A percentile compares a stretch with the other conserved stretches of the same genome.
These are phyloP conservation scores for Etia nguti DNA, from an alignment of 2,113 vertebrate genomes.

Conservation along the genomic window DNA sequence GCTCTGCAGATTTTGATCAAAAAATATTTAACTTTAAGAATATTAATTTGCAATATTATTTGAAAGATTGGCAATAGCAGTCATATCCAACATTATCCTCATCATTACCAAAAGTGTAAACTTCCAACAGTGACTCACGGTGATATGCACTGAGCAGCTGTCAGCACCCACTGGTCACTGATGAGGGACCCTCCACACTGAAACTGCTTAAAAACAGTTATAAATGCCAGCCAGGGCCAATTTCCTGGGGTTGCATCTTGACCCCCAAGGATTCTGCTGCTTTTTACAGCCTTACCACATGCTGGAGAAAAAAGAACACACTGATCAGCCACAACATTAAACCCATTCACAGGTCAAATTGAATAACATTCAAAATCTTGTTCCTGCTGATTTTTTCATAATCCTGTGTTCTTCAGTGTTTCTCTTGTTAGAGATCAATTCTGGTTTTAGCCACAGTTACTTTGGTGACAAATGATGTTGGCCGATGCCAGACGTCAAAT, in stretches of 20 bases:
- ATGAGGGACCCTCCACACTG: constrained; percentile 19
- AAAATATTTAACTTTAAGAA: neutral
- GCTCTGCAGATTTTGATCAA: too few relatives aligned
- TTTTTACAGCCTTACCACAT: accelerated
- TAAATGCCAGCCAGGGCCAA: constrained; percentile 18
- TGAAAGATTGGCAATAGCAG: neutral
- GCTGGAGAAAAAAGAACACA: neutral
- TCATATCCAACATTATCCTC: neutral
- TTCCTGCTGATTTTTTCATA: neutral
- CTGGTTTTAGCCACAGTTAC: neutral
- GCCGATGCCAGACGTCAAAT: neutral
- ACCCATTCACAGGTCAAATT: neutral
- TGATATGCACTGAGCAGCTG: neutral
- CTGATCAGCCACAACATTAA: neutral
- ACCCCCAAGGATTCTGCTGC: neutral
- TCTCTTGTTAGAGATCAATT: too few relatives aligned
- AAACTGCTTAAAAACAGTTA: accelerated
- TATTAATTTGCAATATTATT: neutral
- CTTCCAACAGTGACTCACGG: neutral
- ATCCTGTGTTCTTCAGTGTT: neutral
- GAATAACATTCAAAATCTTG: neutral
- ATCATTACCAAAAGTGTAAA: neutral
- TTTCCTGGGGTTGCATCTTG: neutral
- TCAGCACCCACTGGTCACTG: constrained; percentile 15
- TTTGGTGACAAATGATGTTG: neutral